phyloP scores from a whole-genome alignment of 2,888 invertebrate genomes.

The Synergus laeviventris region DNA sequence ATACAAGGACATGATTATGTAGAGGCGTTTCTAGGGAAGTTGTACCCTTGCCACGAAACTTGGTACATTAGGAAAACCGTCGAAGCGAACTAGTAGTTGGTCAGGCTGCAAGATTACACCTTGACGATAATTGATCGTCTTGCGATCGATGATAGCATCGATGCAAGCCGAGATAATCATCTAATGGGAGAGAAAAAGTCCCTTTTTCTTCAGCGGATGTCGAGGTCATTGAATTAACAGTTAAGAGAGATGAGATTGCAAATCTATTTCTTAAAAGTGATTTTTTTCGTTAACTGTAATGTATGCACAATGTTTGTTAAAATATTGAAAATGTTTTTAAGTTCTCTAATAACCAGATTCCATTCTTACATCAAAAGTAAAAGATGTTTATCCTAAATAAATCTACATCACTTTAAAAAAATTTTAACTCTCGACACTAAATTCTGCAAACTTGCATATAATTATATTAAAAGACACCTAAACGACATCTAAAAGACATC shows the following conservation, averaged over 20 bases:
- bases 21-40: slow-evolving; percentile 51
- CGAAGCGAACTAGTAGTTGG: slow-evolving; percentile 41
- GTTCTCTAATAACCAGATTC: not conserved
- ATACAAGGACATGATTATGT: slow-evolving; percentile 50
- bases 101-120: slow-evolving; percentile 50
- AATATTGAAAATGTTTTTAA: not conserved
- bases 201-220: slow-evolving; percentile 8
- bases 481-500: not conserved
- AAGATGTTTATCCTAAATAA: not conserved
- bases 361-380: not conserved
- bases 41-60: slow-evolving; percentile 50
- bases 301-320: not conserved
- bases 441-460: not conserved
- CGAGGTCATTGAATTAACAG: slow-evolving; percentile 6
- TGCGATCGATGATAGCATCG: slow-evolving; percentile 12
- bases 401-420: not conserved
- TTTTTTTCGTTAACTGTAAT: not conserved
- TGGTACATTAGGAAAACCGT: slow-evolving; percentile 53
- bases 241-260: slow-evolving; percentile 1
- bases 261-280: not conserved
- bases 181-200: not conserved
- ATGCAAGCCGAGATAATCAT: slow-evolving; percentile 1
- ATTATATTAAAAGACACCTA: slow-evolving; percentile 21
- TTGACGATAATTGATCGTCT: slow-evolving; percentile 41
- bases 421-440: not conserved